Evolutionary conservation across 1,140 invertebrate species (phyloP), one percentile per base, ranked within the genome.

Genomic region (Mylabris phalerata): DNA sequence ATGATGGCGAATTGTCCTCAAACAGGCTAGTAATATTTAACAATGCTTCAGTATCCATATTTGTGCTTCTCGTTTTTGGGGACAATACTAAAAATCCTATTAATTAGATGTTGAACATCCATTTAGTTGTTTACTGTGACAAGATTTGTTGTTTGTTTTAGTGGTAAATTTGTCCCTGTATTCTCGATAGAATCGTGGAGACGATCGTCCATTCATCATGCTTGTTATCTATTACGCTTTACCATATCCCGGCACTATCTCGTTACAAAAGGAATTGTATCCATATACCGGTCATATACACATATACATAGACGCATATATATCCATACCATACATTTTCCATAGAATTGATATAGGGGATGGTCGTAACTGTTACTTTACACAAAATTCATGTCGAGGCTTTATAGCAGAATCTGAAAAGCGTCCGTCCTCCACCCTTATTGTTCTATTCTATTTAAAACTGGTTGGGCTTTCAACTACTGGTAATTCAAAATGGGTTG

Each of bases 361-460:
- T 57, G 47, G 55, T 40, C 47, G 55, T 57, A 49, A 57, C 47
- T 48, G 55, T 57, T 48, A 48, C 40, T 57, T 57, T 48, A 39
- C 46, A 57, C 55, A 46, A 40, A 49, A 57, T 48, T 48, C 55
- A 48, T 48, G 55, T 49, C 47, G 47, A 32, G 7, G 55, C 55
- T 57, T 57, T 57, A 57, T 48, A 47, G 55, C 26, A 32, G 46
- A 38, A 48, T 32, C 39, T 49, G 40, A 49, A 57, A 57, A 49
- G 55, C 56, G 25, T 24, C 56, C 19, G 19, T 19, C 19, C 19
- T 19, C 19, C 19, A 19, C 41, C 48, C 51, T 60, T 55, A 60
- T 55, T 60, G 58, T 60, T 55, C 58, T 55, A 50, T 60, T 55
- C 52, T 61, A 56, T 61, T 61, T 56, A 61, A 61, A 61, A 56